These are phyloP conservation scores for Diaperis boleti DNA, from an alignment of 2,888 invertebrate species.

Conservation along the genomic window DNA sequence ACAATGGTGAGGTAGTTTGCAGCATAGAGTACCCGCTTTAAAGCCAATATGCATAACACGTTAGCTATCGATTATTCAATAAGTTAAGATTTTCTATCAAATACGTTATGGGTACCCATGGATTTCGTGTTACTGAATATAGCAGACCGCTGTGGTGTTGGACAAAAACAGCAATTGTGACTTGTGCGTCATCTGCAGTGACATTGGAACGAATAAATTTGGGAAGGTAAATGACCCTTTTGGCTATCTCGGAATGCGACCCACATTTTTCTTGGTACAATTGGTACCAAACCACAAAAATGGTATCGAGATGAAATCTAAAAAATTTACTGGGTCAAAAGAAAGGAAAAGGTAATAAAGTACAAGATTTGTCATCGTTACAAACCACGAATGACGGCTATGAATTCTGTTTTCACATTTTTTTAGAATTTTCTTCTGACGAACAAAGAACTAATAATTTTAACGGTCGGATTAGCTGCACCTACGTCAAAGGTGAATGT, in stretches of 20 bases:
- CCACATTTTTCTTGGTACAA: constrained; percentile 11
- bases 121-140: background rate
- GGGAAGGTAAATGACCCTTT: constrained; percentile 33
- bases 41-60: constrained; percentile 19
- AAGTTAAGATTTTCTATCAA: background rate
- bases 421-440: constrained; percentile 3
- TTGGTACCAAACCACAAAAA: constrained; percentile 20
- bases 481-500: constrained; percentile 6
- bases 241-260: constrained; percentile 9
- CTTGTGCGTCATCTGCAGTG: constrained; percentile 19
- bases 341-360: constrained; percentile 41
- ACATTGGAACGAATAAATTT: constrained; percentile 36
- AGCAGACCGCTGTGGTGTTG: no score
- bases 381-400: background rate
- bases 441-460: background rate
- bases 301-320: constrained; percentile 11
- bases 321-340: constrained; percentile 38
- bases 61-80: constrained; percentile 8
- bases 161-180: constrained; percentile 15
- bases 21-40: constrained; percentile 7
- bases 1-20: constrained; percentile 1
- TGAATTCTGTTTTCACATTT: constrained; percentile 25
- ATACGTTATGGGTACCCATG: background rate
- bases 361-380: constrained; percentile 5
- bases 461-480: background rate